Evolutionary conservation across 2,888 invertebrate genomes (phyloP).

Genomic region (Horisme vitalbata): DNA sequence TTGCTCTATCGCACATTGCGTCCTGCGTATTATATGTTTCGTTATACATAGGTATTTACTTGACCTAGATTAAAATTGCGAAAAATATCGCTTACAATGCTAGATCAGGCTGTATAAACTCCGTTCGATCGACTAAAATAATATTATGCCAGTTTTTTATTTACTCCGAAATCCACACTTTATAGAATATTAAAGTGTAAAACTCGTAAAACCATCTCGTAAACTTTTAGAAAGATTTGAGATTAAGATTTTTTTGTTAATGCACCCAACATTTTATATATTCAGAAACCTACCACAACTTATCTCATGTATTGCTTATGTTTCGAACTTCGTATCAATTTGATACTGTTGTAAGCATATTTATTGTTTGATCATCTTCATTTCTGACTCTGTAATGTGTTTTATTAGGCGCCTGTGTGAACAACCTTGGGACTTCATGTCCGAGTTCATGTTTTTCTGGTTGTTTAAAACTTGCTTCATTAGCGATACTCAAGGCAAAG

Average conservation of each 20-base stretch:
- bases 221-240: no score
- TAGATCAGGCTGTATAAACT: conserved; percentile 5
- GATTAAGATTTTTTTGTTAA: no score
- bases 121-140: neutral
- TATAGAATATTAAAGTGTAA: no score
- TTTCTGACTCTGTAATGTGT: conserved; percentile 19
- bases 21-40: conserved; percentile 39
- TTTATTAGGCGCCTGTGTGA: conserved; percentile 56
- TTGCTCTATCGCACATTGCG: conserved; percentile 34
- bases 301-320: no score
- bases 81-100: conserved; percentile 31
- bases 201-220: no score
- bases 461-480: conserved; percentile 39
- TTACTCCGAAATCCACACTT: no score
- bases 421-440: conserved; percentile 56
- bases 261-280: no score
- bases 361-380: conserved; percentile 4
- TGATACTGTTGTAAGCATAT: no score
- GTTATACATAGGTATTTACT: conserved; percentile 45
- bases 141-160: no score
- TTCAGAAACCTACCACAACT: no score
- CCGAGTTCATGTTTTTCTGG: conserved; percentile 52
- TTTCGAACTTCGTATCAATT: no score
- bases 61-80: conserved; percentile 55
- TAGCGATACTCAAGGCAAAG: conserved; percentile 17